phyloP scores from a whole-genome alignment of 1,140 invertebrate species.

The Zaprionus ghesquierei region DNA sequence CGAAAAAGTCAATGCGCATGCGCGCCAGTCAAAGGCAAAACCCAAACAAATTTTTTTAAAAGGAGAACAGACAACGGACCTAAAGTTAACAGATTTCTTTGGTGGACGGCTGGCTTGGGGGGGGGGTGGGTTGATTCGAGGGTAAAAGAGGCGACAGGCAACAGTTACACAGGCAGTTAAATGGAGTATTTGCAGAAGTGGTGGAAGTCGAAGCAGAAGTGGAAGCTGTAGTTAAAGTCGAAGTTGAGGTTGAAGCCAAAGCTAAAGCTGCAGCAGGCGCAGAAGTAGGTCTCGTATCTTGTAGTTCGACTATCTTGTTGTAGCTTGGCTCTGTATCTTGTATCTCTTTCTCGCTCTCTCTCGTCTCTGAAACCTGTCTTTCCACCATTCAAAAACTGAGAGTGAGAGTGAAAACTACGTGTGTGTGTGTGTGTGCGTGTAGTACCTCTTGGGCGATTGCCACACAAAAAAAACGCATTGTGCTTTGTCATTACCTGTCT shows the following conservation, averaged over 20 bases:
- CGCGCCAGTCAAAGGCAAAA: constrained; percentile 68
- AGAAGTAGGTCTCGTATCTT: constrained; percentile 43
- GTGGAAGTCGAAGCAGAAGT: constrained; percentile 3
- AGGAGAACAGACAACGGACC: constrained; percentile 21
- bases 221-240: constrained; percentile 27
- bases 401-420: constrained; percentile 61
- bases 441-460: constrained; percentile 29
- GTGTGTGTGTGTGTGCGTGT: constrained; percentile 21
- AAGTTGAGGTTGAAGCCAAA: constrained; percentile 54
- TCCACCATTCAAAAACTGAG: constrained; percentile 39
- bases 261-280: constrained; percentile 29
- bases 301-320: constrained; percentile 25
- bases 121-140: too few species aligned
- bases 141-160: constrained; percentile 37
- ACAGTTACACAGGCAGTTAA: constrained; percentile 71
- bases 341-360: not conserved
- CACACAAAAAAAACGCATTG: constrained; percentile 34
- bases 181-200: constrained; percentile 47
- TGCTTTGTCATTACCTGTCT: constrained; percentile 69
- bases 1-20: constrained; percentile 78
- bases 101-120: not conserved
- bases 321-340: not conserved
- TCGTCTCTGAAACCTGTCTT: constrained; percentile 60
- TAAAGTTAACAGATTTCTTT: constrained; percentile 59
- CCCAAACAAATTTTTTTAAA: constrained; percentile 30